These are phyloP conservation scores for Metopia argyrocephala DNA, from an alignment of 2,888 invertebrate species.

Conservation along the genomic window DNA sequence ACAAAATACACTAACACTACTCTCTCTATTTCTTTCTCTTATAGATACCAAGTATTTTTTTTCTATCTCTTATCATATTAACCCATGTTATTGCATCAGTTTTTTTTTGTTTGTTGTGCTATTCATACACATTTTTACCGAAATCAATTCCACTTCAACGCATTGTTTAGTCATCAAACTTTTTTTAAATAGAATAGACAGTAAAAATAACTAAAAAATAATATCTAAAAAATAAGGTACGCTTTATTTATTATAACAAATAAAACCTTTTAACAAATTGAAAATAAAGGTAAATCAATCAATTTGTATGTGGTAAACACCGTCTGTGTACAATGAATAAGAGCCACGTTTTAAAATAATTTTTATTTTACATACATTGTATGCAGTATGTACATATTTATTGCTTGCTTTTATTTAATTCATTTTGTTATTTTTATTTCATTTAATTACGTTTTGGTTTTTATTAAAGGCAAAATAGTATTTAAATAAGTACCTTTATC, in stretches of 20 bases:
- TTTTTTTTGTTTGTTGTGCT: conserved; percentile 1
- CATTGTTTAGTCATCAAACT: conserved; percentile 50
- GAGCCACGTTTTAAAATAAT: conserved; percentile 24
- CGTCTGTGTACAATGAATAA: conserved; percentile 1
- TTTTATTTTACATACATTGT: no score
- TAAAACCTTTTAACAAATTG: conserved; percentile 35
- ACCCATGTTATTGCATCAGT: conserved; percentile 55
- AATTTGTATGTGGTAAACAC: not conserved
- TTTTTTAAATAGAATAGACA: conserved; percentile 31
- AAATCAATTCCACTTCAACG: conserved; percentile 1
- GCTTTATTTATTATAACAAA: conserved; percentile 24
- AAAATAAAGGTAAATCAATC: not conserved
- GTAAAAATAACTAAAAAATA: not conserved
- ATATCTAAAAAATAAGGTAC: conserved; percentile 6
- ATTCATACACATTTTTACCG: conserved; percentile 1
- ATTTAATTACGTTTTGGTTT: not conserved
- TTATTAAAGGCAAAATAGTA: no score
- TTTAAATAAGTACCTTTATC: no score
- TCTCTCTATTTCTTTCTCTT: not conserved
- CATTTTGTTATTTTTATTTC: not conserved
- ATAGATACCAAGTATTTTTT: not conserved
- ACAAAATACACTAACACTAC: conserved; percentile 8
- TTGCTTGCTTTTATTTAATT: not conserved
- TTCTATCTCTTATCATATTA: conserved; percentile 31
- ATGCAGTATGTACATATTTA: no score